These are phyloP conservation scores for Sinocyclocheilus rhinocerous DNA, from an alignment of 2,113 vertebrate genomes.

Conservation along the genomic window DNA sequence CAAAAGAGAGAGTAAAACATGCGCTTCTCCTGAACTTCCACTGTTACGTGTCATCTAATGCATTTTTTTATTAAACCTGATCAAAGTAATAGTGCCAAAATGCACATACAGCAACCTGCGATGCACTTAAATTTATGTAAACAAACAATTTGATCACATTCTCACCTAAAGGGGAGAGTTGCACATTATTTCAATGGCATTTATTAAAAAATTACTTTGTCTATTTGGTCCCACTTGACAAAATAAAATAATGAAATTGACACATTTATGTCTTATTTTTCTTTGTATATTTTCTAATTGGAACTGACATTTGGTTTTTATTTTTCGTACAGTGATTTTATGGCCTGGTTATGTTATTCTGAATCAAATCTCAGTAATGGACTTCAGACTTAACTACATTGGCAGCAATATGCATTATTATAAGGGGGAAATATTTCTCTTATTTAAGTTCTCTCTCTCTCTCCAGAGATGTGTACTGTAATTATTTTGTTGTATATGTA, in stretches of 20 bases:
- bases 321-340: not conserved
- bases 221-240: not conserved
- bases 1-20: not conserved
- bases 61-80: not conserved
- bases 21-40: not conserved
- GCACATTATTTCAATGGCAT: conserved; percentile 35
- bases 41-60: not conserved
- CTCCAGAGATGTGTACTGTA: not conserved
- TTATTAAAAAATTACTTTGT: not conserved
- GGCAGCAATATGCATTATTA: not conserved
- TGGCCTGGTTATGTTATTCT: not conserved
- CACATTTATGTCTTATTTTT: not conserved
- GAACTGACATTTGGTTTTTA: not conserved
- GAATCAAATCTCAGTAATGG: not conserved
- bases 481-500: not conserved
- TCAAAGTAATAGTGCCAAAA: not conserved
- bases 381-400: not conserved
- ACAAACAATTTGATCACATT: not conserved
- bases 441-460: not conserved
- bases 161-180: not conserved
- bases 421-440: too few species aligned
- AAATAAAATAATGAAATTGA: conserved; percentile 6
- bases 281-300: not conserved
- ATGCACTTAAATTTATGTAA: not conserved
- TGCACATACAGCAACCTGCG: not conserved